Conservation (phyloP, 2,113 vertebrate species). For the Motacilla alba region DNA sequence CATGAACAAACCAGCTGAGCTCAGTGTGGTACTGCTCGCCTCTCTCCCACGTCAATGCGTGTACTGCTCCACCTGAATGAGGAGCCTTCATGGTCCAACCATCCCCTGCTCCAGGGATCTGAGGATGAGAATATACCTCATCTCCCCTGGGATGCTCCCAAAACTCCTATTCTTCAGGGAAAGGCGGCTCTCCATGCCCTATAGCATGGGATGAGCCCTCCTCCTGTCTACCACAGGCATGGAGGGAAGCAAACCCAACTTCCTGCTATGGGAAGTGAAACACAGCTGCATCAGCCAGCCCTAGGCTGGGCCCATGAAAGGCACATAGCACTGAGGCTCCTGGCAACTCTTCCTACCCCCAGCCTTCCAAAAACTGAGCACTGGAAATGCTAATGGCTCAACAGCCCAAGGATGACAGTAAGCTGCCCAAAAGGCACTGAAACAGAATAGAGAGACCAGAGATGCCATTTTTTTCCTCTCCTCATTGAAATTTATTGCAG, state of each 20-base stretch:
- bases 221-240: not conserved
- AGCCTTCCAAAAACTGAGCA: not conserved
- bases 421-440: not conserved
- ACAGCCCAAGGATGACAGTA: not conserved
- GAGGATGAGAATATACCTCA: not conserved
- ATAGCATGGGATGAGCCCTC: not conserved
- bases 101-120: rapidly evolving
- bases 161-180: not conserved
- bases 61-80: not conserved
- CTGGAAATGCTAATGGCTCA: not conserved
- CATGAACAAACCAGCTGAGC: not conserved
- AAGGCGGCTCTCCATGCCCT: not conserved
- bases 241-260: not conserved
- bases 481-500: not conserved
- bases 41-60: not conserved
- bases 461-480: not conserved
- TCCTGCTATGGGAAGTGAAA: not conserved
- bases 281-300: not conserved
- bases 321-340: not conserved
- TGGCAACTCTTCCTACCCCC: not conserved
- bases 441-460: not conserved
- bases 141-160: not conserved
- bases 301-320: not conserved
- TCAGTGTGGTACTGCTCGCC: not conserved
- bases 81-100: rapidly evolving